Evolutionary conservation across 2,888 invertebrate genomes (phyloP).

Genomic region (Drosophila mercatorum): DNA sequence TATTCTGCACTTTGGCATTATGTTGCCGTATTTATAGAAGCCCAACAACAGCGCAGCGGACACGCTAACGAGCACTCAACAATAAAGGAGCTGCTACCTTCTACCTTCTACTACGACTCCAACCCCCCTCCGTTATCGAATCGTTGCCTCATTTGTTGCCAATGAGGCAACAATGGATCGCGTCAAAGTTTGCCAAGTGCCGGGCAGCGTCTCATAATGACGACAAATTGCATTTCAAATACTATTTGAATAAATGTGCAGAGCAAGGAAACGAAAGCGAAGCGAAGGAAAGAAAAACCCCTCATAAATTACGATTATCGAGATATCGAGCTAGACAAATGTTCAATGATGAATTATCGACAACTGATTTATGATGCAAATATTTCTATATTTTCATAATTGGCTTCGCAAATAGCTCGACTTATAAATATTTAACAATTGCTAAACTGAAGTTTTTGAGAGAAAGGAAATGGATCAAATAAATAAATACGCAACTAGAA

Average conservation of each 20-base stretch:
- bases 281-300: not conserved
- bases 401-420: not conserved
- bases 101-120: not conserved
- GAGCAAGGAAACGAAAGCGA: slow-evolving; percentile 3
- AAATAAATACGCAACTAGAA: not conserved
- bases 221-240: slow-evolving; percentile 65
- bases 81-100: slow-evolving; percentile 11
- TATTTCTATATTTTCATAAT: not conserved
- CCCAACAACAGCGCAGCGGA: slow-evolving; percentile 18
- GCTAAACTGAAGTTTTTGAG: not conserved
- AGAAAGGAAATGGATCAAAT: not conserved
- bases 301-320: slow-evolving; percentile 9
- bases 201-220: slow-evolving; percentile 55
- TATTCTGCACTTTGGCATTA: slow-evolving; percentile 53
- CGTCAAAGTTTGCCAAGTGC: slow-evolving; percentile 50
- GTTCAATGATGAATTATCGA: slow-evolving; percentile 10
- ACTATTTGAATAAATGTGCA: slow-evolving; percentile 14
- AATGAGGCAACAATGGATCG: slow-evolving; percentile 59
- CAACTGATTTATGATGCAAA: not conserved
- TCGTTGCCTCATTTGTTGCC: slow-evolving; percentile 36
- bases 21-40: slow-evolving; percentile 35
- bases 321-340: slow-evolving; percentile 1
- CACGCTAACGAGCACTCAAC: slow-evolving; percentile 39
- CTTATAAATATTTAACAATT: not conserved
- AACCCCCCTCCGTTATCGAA: not conserved